These are phyloP conservation scores for Archocentrus centrarchus DNA, from an alignment of 2,113 vertebrate genomes.

Conservation along the genomic window DNA sequence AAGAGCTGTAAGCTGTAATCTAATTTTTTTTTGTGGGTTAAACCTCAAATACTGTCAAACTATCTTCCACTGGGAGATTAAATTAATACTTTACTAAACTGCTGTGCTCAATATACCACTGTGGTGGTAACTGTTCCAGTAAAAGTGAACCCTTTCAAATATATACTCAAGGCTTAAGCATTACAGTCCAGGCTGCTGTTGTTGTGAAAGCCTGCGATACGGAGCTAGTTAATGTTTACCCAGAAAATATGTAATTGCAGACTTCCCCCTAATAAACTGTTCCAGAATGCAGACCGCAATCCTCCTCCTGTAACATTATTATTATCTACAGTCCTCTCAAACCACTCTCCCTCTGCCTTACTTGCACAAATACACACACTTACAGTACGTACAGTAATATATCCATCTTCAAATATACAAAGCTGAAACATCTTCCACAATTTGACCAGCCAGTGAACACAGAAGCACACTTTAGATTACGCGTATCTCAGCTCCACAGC, in stretches of 20 bases:
- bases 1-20: neutral
- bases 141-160: conserved; percentile 47
- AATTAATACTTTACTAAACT: conserved; percentile 36
- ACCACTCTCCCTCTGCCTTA: conserved; percentile 32
- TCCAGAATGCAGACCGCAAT: conserved; percentile 85
- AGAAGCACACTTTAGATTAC: neutral
- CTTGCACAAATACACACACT: conserved; percentile 13
- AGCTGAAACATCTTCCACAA: neutral
- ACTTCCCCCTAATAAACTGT: conserved; percentile 90
- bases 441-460: neutral
- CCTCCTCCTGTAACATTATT: conserved; percentile 68
- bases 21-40: conserved; percentile 21
- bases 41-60: conserved; percentile 12
- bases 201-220: conserved; percentile 76
- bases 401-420: conserved; percentile 36
- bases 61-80: conserved; percentile 10
- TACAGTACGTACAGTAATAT: neutral
- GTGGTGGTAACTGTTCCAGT: conserved; percentile 16
- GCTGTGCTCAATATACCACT: conserved; percentile 9
- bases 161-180: neutral
- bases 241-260: conserved; percentile 90
- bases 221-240: conserved; percentile 90
- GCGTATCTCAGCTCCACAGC: too few species aligned
- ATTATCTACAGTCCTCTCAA: conserved; percentile 63
- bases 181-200: conserved; percentile 34